phyloP scores from a whole-genome alignment of 2,797 vertebrate genomes.

The Gymnothorax javanicus region DNA sequence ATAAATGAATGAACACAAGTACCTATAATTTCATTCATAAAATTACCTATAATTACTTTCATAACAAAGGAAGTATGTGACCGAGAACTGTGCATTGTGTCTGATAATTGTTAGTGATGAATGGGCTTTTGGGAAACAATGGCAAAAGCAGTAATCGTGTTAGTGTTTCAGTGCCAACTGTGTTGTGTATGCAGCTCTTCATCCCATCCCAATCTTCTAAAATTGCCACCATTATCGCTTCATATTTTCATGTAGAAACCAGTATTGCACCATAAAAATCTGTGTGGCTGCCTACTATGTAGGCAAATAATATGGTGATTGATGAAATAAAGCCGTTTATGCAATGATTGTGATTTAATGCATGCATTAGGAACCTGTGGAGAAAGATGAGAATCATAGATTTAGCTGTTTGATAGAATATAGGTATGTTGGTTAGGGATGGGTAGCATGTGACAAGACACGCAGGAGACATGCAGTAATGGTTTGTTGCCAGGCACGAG shows the following conservation, averaged over 20 bases:
- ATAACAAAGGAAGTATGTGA: background rate
- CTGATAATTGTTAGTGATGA: background rate
- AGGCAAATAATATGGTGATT: conserved; percentile 19
- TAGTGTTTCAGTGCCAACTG: background rate
- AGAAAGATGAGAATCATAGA: background rate
- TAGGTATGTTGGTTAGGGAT: background rate
- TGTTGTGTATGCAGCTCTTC: background rate
- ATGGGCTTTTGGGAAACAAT: background rate
- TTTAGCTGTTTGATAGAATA: conserved; percentile 12
- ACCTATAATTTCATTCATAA: background rate
- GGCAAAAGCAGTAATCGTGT: background rate
- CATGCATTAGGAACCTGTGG: background rate
- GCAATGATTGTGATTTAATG: background rate
- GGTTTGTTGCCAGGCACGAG: background rate
- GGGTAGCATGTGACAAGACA: background rate
- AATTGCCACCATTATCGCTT: background rate
- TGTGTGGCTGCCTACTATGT: conserved; percentile 32
- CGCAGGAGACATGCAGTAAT: background rate
- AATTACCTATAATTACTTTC: background rate
- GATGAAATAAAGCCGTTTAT: background rate
- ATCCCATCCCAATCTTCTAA: background rate
- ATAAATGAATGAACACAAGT: background rate
- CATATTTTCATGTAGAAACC: conserved; percentile 11
- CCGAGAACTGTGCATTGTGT: background rate
- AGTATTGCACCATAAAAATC: background rate